Percentiles rank a stretch among this genome's conserved stretches.
Conservation (phyloP, 1,140 invertebrate genomes). For the Bombus consobrinus region DNA sequence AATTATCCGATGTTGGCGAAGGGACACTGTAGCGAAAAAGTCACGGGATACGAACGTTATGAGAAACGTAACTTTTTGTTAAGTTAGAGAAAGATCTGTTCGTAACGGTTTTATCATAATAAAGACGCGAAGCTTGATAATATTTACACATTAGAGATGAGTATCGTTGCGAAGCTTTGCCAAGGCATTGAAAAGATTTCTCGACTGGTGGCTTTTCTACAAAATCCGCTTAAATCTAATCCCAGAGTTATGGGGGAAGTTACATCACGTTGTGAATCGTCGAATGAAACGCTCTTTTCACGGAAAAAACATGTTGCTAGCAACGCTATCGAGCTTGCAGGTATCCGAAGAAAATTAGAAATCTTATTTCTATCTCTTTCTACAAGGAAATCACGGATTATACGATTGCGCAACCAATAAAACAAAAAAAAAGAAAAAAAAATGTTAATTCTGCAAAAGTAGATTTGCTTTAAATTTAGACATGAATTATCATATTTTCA, state of each 20-base stretch:
- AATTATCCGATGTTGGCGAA: not conserved
- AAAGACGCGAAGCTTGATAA: slow-evolving; percentile 1
- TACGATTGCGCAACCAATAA: not conserved
- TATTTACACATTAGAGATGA: slow-evolving; percentile 18
- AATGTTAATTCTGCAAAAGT: not conserved
- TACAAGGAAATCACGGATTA: not conserved
- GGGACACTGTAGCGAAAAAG: not conserved
- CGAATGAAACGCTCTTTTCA: not conserved
- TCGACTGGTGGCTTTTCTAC: not conserved
- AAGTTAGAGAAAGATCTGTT: not conserved
- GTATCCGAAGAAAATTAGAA: not conserved
- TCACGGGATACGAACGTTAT: not conserved
- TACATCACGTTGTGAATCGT: not conserved
- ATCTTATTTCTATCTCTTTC: not conserved
- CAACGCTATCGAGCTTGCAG: not conserved
- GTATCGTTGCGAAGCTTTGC: not conserved
- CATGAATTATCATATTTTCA: no score
- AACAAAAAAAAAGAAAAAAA: not conserved
- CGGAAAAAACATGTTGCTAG: no score
- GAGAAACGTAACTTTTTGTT: not conserved
- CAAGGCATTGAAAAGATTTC: slow-evolving; percentile 3
- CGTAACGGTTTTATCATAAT: not conserved
- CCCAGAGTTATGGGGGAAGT: slow-evolving; percentile 4
- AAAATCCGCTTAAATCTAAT: slow-evolving; percentile 27
- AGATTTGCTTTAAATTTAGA: not conserved